Evolutionary conservation across 2,797 vertebrate species (phyloP).

Genomic region (Todus mexicanus): DNA sequence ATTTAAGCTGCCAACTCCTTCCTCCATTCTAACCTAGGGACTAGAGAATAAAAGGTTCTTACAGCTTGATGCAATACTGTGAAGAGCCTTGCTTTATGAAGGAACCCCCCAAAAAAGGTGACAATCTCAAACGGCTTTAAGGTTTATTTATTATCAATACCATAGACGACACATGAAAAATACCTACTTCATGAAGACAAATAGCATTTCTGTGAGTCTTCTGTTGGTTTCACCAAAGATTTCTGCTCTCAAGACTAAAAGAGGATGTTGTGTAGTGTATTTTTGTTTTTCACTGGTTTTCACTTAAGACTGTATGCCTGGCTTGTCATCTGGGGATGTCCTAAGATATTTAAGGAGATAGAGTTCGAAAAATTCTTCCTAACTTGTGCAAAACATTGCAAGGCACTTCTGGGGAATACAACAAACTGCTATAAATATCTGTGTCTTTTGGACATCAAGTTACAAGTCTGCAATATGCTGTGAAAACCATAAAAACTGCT

Average conservation of each 20-base stretch:
- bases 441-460: neutral
- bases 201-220: neutral
- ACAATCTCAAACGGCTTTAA: neutral
- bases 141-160: neutral
- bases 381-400: neutral
- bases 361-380: neutral
- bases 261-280: neutral
- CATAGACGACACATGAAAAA: neutral
- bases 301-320: neutral
- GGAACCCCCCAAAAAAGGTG: neutral
- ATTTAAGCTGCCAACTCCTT: neutral
- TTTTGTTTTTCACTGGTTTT: neutral
- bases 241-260: neutral
- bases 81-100: neutral
- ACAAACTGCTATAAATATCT: neutral
- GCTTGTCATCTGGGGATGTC: neutral
- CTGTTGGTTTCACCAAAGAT: neutral
- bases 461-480: neutral
- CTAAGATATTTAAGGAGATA: neutral
- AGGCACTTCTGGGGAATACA: neutral
- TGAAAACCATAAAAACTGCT: neutral
- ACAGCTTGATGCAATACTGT: neutral
- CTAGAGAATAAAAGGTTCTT: neutral
- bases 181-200: neutral
- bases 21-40: neutral